phyloP scores from a whole-genome alignment of 30 jellyfish, hydroid and myxozoan genomes.

The Euphysa ruthae region DNA sequence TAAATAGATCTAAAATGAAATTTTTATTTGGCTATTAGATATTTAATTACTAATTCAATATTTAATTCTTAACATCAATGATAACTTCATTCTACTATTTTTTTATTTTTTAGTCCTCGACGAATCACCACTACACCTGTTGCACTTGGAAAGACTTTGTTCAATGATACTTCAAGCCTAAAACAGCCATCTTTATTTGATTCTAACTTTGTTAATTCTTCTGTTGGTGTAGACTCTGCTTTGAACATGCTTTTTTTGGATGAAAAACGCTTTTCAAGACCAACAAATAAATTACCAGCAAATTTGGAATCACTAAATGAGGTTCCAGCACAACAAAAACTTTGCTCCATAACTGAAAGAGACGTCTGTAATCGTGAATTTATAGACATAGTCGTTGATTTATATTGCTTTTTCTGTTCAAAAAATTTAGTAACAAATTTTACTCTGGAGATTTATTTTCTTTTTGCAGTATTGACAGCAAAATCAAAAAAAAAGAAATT shows the following conservation, averaged over 20 bases:
- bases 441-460: constrained; percentile 43
- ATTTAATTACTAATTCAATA: too few species aligned
- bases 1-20: too few species aligned
- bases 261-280: constrained; percentile 10
- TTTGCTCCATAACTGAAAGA: neutral
- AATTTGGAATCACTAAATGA: neutral
- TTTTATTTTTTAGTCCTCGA: constrained; percentile 22
- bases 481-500: neutral
- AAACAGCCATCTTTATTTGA: constrained; percentile 20
- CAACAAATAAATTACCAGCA: constrained; percentile 6
- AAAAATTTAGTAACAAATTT: constrained; percentile 39
- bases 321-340: neutral
- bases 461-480: constrained; percentile 34
- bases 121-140: constrained; percentile 79
- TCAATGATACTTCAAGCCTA: neutral
- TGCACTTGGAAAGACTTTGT: constrained; percentile 27
- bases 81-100: too few species aligned
- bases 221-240: neutral
- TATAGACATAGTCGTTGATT: constrained; percentile 26
- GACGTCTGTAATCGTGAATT: constrained; percentile 11
- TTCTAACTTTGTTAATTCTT: neutral
- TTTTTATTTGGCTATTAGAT: too few species aligned
- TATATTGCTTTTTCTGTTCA: constrained; percentile 34
- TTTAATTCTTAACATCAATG: too few species aligned
- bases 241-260: constrained; percentile 12